These are phyloP conservation scores for Schizopygopsis malacanthus DNA, from an alignment of 2,797 vertebrate species.

Conservation along the genomic window DNA sequence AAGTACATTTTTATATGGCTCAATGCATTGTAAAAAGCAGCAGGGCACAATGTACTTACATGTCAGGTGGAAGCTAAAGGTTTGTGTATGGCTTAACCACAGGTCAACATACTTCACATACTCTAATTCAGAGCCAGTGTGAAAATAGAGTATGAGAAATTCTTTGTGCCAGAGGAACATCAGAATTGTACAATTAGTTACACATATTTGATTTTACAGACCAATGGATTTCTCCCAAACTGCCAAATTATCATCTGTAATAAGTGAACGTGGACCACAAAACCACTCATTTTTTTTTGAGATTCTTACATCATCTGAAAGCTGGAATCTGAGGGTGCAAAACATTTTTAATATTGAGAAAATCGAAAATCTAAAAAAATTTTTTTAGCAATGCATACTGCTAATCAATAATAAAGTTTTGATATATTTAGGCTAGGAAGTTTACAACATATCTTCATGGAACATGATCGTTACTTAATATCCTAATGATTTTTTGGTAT, in stretches of 20 bases:
- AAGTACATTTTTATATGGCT: constrained; percentile 41
- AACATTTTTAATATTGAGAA: not conserved
- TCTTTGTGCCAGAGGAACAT: not conserved
- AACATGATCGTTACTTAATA: not conserved
- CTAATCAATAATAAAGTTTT: not conserved
- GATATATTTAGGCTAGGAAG: not conserved
- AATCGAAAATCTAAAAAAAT: not conserved
- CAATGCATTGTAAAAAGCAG: constrained; percentile 60
- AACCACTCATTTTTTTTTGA: not conserved
- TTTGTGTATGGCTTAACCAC: not conserved
- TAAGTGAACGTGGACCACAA: not conserved
- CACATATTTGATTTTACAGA: not conserved
- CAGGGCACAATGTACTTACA: constrained; percentile 65
- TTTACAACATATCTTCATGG: not conserved
- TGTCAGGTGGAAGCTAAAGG: constrained; percentile 49
- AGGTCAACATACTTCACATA: not conserved
- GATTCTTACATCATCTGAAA: too few relatives aligned
- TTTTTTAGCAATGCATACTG: not conserved
- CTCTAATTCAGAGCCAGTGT: not conserved
- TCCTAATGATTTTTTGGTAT: not conserved
- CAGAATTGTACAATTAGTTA: not conserved
- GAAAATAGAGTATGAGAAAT: not conserved
- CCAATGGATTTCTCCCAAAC: not conserved
- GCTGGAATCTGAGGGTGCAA: not conserved
- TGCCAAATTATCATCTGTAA: not conserved